Evolutionary conservation across 2,113 vertebrate species (phyloP).

Genomic region (Hemicordylus capensis): DNA sequence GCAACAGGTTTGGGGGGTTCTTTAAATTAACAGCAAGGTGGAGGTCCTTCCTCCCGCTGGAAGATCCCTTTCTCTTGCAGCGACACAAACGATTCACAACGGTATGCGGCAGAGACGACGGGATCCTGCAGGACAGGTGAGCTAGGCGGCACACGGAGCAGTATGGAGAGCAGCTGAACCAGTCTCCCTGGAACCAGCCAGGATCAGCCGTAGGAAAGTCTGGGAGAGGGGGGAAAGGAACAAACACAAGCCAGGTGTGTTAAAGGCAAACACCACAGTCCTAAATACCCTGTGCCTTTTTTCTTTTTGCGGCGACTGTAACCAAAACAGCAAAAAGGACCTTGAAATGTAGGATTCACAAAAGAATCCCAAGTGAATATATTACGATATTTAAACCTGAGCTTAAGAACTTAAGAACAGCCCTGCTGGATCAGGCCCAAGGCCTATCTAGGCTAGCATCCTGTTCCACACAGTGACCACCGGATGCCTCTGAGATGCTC

Average conservation of each 20-base stretch:
- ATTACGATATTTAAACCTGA: no score
- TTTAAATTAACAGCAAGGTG: neutral
- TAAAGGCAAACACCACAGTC: neutral
- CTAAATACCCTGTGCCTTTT: neutral
- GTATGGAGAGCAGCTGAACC: constrained; percentile 37
- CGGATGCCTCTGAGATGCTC: no score
- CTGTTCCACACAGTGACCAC: no score
- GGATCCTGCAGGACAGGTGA: constrained; percentile 51
- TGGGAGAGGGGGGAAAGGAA: constrained; percentile 57
- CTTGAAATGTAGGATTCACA: no score
- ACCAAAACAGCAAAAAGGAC: no score
- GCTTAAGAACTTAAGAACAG: no score
- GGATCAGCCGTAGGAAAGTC: constrained; percentile 45
- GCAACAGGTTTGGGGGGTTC: neutral
- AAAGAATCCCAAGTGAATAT: no score
- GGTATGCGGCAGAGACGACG: constrained; percentile 29
- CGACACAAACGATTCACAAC: constrained; percentile 4
- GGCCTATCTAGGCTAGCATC: no score
- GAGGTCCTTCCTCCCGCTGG: constrained; percentile 6
- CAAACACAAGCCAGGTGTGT: neutral
- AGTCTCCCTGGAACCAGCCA: constrained; percentile 54
- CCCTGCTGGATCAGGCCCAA: no score
- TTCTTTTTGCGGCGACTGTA: no score
- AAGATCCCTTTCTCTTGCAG: constrained; percentile 23
- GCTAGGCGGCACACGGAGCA: constrained; percentile 45